phyloP scores from a whole-genome alignment of 2,113 vertebrate species.

The Dryoscopus gambensis region DNA sequence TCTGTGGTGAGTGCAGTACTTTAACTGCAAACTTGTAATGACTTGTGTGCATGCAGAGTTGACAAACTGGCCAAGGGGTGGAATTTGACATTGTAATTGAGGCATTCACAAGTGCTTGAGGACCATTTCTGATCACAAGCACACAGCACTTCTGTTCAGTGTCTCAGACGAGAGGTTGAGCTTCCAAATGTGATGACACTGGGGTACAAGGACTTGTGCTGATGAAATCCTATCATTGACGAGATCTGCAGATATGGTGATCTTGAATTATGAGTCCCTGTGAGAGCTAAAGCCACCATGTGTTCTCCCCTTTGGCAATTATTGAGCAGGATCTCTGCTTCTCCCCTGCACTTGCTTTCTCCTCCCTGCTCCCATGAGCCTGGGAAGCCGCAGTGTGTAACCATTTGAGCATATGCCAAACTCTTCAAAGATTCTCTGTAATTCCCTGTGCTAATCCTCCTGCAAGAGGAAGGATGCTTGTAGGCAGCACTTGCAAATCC shows the following conservation, averaged over 20 bases:
- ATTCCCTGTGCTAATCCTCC: slow-evolving; percentile 28
- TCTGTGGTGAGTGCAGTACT: background rate
- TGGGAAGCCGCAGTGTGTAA: background rate
- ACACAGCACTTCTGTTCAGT: background rate
- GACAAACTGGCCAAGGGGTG: background rate
- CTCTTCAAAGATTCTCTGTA: slow-evolving; percentile 18
- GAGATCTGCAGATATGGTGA: background rate
- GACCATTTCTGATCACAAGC: background rate
- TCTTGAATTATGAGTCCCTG: background rate
- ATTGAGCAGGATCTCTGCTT: background rate
- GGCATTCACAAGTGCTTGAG: background rate
- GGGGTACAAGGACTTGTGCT: background rate
- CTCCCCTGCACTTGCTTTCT: background rate
- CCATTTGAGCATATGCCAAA: background rate
- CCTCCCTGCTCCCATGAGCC: background rate
- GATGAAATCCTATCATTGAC: background rate
- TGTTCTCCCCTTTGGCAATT: background rate
- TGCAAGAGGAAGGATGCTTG: slow-evolving; percentile 1
- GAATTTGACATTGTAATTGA: background rate
- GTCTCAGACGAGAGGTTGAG: background rate
- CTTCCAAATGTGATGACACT: background rate
- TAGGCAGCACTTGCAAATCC: slow-evolving; percentile 13
- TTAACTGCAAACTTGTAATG: background rate
- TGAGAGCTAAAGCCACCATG: background rate
- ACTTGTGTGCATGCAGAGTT: background rate